A percentile compares a stretch with the other conserved stretches of the same genome.
These are phyloP conservation scores for Petrocephalus schoutedeni DNA, from an alignment of 2,797 vertebrate genomes.

Conservation along the genomic window DNA sequence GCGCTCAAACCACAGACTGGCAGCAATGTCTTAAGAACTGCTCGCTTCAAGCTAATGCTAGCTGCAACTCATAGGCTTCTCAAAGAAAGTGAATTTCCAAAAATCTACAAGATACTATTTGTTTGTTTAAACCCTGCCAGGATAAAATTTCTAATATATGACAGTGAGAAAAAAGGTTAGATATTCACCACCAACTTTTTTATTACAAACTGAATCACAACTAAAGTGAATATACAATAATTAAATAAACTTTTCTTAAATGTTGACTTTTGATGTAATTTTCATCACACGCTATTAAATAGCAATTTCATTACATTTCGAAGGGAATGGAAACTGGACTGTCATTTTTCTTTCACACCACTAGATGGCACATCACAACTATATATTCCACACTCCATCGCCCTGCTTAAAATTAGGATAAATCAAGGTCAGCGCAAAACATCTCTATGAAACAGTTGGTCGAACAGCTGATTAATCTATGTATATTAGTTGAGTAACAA, in stretches of 20 bases:
- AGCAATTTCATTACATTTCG: background rate
- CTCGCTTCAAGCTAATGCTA: background rate
- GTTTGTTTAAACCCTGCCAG: background rate
- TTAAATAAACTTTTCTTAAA: background rate
- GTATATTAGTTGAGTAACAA: background rate
- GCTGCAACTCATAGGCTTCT: background rate
- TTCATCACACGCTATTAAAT: background rate
- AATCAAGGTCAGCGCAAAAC: conserved; percentile 13
- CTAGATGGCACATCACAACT: conserved; percentile 15
- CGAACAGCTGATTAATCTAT: background rate
- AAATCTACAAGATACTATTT: background rate
- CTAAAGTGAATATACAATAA: background rate
- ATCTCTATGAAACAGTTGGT: background rate
- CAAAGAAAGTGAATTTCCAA: background rate
- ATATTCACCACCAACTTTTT: background rate
- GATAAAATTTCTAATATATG: background rate
- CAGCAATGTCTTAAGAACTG: background rate
- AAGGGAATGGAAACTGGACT: background rate
- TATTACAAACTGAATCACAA: background rate
- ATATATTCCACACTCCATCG: background rate
- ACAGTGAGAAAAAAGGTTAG: background rate
- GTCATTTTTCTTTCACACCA: background rate
- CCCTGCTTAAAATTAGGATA: background rate
- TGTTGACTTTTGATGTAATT: background rate
- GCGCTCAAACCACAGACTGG: background rate